Base-by-base conservation (phyloP, 2,888 invertebrate genomes). In the Lordiphosa fenestrarum region DNA sequence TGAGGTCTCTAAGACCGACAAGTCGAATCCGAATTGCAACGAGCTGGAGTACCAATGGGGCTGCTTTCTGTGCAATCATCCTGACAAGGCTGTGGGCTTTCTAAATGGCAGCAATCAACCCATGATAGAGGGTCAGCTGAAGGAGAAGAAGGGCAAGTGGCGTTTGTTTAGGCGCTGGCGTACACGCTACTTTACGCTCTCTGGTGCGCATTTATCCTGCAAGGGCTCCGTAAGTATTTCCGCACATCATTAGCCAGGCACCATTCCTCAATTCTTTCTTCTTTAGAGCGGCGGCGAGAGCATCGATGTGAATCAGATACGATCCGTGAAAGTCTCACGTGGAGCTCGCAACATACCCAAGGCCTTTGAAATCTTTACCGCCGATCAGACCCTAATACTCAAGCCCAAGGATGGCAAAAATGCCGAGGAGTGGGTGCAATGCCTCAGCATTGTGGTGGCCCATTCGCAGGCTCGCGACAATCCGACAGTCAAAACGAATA, bases 391-490 rank as follows among this genome's bases (percentile, higher is more conserved):
- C 7, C 93, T 97, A 72, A 96, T 97, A 84, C 92, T 98, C 73
- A 98, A 98, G 90, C 98, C 98, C 6, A 96, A 96, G 89, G 96
- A 97, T 88, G 96, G 96, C 41, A 96, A 96, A 90, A 95, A 97
- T 89, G 97, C 97, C 1, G 97, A 98, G 90, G 95, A 97, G 89
- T 98, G 98, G 97, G 96, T 97, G 42, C 97, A 98, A 89, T 97
- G 96, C 89, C 92, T 98, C 66, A 96, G 96, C 86, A 96, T 97
- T 66, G 97, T 96, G 4, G 95, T 98, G 9, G 97, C 97, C 0
- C 96, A 96, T 67, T 90, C 89, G 56, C 89, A 89, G 78, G 89
- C 90, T 7, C 88, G 90, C 44, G 89, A 89, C 72, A 89, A 88
- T 84, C 89, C 88, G 58, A 88, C 88, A 23, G 87, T 84, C 41